Conservation (phyloP, 1,140 invertebrate genomes). For the Galleria mellonella region DNA sequence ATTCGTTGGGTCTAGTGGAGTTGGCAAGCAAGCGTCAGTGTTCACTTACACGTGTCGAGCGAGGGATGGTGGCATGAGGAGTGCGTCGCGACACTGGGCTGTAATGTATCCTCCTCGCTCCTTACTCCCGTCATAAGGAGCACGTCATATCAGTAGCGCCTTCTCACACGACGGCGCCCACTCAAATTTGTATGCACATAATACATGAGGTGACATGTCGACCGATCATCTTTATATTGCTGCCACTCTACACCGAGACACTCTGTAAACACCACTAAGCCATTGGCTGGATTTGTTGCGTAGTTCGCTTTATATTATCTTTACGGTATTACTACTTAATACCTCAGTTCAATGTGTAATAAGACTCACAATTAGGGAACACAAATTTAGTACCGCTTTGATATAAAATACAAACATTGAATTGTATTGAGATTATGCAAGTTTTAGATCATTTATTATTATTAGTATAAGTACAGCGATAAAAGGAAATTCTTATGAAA, state of each 20-base stretch:
- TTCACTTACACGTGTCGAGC: slow-evolving; percentile 41
- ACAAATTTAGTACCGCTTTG: no score
- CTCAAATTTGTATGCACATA: slow-evolving; percentile 68
- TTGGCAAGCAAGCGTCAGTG: slow-evolving; percentile 38
- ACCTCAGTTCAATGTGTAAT: no score
- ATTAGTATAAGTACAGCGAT: no score
- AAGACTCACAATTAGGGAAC: no score
- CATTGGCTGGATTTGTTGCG: slow-evolving; percentile 24
- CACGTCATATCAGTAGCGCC: slow-evolving; percentile 20
- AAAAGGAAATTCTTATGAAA: no score
- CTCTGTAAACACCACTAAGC: slow-evolving; percentile 40
- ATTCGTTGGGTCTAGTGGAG: slow-evolving; percentile 28
- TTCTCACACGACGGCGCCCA: slow-evolving; percentile 28
- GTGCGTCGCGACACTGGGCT: slow-evolving; percentile 38
- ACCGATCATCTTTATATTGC: slow-evolving; percentile 61
- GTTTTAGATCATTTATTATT: no score
- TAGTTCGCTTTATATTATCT: background rate
- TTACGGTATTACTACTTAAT: no score
- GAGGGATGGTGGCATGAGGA: slow-evolving; percentile 6
- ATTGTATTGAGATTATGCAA: no score
- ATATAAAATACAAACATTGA: no score
- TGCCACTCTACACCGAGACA: slow-evolving; percentile 27
- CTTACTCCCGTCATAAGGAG: slow-evolving; percentile 41
- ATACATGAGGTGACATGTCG: slow-evolving; percentile 58
- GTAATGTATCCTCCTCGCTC: slow-evolving; percentile 39